Evolutionary conservation across 1,140 invertebrate genomes (phyloP), one percentile per base, ranked within the genome.

Genomic region (Dendroctonus ponderosae): DNA sequence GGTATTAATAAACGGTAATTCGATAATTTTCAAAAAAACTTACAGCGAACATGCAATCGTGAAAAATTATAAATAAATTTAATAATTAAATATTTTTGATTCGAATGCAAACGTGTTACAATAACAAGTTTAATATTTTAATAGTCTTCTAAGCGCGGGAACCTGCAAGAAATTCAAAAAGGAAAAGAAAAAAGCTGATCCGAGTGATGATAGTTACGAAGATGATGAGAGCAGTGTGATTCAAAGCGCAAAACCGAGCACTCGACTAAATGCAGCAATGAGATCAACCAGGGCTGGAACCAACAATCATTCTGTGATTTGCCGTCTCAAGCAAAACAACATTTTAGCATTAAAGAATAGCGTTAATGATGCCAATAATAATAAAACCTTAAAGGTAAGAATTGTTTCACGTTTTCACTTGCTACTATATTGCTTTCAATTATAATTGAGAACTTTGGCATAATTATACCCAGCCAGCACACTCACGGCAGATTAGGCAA

Each of bases 351-450:
- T 65, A 50, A 65, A 65, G 44, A 65, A 65, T 58, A 57, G 26
- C 54, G 43, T 66, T 15, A 73, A 63, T 59, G 72, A 75, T 62
- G 60, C 66, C 40, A 74, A 74, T 49, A 75, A 75, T 59, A 66
- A 60, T 66, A 72, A 68, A 67, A 65, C 43, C 43, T 59, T 68
- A 14, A 69, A 66, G 58, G 67, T 73, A 41, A 26, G 26, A 26
- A 26, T 3, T 26, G 26, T 26, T 26, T 26, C 26, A 26, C 26
- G 26, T 26, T 26, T 26, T 26, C 3, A 3, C 26, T 26, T 26
- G 26, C 26, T 26, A 26, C 26, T 26, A 26, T 26, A 26, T 26
- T 26, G 26, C 26, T 26, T 26, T 26, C 26, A 26, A 26, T 26
- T 26, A 1, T 26, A 26, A 26, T 26, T 26, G 26, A 26, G 26